Evolutionary conservation across 2,797 vertebrate species (phyloP).

Genomic region (Peromyscus eremicus): DNA sequence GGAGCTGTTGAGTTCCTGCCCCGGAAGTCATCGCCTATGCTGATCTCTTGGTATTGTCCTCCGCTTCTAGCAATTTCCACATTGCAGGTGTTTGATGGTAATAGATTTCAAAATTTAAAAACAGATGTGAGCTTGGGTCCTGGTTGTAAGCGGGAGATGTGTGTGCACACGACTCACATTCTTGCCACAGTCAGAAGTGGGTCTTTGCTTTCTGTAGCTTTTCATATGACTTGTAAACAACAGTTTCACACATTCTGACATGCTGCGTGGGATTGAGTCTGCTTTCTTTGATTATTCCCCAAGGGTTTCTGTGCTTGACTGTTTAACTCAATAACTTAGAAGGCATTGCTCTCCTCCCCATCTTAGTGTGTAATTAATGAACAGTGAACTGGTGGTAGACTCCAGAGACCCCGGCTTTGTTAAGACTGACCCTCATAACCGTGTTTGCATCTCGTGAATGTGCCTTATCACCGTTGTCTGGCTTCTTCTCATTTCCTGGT

Average conservation of each 20-base stretch:
- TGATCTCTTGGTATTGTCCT: background rate
- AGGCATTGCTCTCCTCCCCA: background rate
- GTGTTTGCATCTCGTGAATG: constrained; percentile 61
- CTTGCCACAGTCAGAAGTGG: background rate
- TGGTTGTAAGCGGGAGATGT: background rate
- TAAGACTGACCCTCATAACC: background rate
- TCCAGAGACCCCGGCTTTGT: background rate
- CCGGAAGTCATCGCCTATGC: background rate
- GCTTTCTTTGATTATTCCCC: background rate
- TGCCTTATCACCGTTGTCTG: constrained; percentile 90
- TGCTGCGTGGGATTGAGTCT: background rate
- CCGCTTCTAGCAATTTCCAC: background rate
- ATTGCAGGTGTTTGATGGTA: background rate
- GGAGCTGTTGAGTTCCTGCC: background rate
- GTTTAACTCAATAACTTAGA: background rate
- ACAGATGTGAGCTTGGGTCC: background rate
- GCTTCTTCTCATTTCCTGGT: constrained; percentile 90
- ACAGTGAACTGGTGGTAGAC: background rate
- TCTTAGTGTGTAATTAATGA: constrained; percentile 17
- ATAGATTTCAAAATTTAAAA: constrained; percentile 7
- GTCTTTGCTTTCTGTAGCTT: background rate
- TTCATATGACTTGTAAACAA: background rate
- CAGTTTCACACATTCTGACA: background rate
- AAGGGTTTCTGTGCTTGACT: background rate
- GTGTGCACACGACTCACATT: background rate